These are phyloP conservation scores for Lethrus apterus DNA, from an alignment of 1,140 invertebrate species.

Conservation along the genomic window DNA sequence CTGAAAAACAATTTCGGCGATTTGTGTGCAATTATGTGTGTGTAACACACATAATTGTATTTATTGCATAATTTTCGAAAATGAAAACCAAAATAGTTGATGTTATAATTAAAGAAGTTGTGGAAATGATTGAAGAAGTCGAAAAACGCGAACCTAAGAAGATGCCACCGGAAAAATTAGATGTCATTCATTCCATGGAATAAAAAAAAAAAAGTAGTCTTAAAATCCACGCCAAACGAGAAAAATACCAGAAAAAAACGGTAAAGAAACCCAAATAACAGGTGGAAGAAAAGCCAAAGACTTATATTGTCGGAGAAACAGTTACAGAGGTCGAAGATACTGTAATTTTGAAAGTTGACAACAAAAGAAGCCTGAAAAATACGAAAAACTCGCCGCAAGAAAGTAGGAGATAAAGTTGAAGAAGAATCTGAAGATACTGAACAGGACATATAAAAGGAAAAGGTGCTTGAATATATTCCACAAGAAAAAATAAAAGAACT, in stretches of 20 bases:
- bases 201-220: conserved; percentile 37
- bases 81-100: conserved; percentile 15
- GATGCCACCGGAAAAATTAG: conserved; percentile 39
- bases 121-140: conserved; percentile 46
- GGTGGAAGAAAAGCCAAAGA: conserved; percentile 19
- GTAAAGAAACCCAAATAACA: conserved; percentile 31
- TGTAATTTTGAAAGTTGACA: conserved; percentile 35
- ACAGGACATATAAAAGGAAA: conserved; percentile 18
- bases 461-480: too few species aligned
- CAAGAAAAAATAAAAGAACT: background rate
- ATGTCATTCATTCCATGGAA: conserved; percentile 22
- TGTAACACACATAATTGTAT: too few species aligned
- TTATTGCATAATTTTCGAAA: too few species aligned
- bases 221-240: conserved; percentile 38
- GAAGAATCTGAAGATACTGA: conserved; percentile 19
- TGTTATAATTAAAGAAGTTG: conserved; percentile 27
- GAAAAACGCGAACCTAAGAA: conserved; percentile 34
- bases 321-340: conserved; percentile 38
- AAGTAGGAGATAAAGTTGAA: conserved; percentile 33
- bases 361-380: conserved; percentile 34
- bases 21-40: too few species aligned
- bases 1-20: too few species aligned
- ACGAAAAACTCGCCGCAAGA: conserved; percentile 40
- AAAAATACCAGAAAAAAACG: conserved; percentile 33
- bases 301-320: conserved; percentile 34